A percentile compares a stretch with the other conserved stretches of the same genome.
Evolutionary conservation across 2,888 invertebrate genomes (phyloP).

Genomic region (Bedellia somnulentella): DNA sequence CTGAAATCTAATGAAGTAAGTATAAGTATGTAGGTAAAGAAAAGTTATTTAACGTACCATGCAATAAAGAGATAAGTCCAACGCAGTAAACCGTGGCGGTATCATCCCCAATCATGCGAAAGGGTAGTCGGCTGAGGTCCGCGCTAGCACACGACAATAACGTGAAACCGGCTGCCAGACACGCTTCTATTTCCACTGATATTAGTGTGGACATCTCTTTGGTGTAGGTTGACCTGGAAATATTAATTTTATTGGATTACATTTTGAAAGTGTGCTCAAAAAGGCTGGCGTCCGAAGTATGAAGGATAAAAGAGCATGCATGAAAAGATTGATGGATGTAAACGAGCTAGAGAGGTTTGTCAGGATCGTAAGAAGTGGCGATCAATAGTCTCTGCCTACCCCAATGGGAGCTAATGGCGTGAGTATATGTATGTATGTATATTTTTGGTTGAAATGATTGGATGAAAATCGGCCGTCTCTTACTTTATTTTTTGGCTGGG

Average conservation of each 20-base stretch:
- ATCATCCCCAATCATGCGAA: conserved; percentile 20
- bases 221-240: conserved; percentile 19
- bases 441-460: too few species aligned
- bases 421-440: too few species aligned
- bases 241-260: background rate
- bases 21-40: background rate
- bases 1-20: too few species aligned
- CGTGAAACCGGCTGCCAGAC: conserved; percentile 21
- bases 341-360: too few species aligned
- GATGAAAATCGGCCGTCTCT: too few species aligned
- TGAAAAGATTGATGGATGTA: too few species aligned
- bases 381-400: too few species aligned
- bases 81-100: conserved; percentile 25
- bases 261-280: background rate
- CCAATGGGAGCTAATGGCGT: too few species aligned
- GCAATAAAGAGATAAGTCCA: conserved; percentile 21
- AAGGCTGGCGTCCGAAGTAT: too few species aligned
- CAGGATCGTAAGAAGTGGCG: too few species aligned
- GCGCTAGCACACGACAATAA: conserved; percentile 14
- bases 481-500: too few species aligned
- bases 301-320: too few species aligned
- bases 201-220: conserved; percentile 19
- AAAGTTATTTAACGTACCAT: conserved; percentile 18
- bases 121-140: conserved; percentile 21
- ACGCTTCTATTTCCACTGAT: conserved; percentile 27